Evolutionary conservation across 2,113 vertebrate genomes (phyloP).

Genomic region (Melanocharis versteri): DNA sequence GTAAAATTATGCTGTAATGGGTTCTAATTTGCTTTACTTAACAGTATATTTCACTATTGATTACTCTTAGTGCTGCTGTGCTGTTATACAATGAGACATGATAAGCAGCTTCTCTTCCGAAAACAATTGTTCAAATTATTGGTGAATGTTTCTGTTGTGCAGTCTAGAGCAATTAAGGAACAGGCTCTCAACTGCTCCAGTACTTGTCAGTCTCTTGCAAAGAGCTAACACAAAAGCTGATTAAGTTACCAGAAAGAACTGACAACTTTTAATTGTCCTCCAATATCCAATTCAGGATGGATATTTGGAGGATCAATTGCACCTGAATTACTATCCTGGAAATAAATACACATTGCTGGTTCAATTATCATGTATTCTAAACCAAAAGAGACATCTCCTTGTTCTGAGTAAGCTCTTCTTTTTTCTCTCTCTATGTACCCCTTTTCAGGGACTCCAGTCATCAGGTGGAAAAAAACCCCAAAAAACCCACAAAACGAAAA

Average conservation of each 20-base stretch:
- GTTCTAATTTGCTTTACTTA: slow-evolving; percentile 33
- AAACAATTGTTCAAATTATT: background rate
- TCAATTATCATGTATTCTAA: background rate
- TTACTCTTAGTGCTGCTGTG: background rate
- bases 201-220: background rate
- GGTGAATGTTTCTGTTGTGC: background rate
- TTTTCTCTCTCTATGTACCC: background rate
- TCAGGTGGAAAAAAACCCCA: background rate
- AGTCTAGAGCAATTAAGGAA: background rate
- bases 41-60: background rate
- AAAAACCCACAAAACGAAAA: too few species aligned
- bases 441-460: background rate
- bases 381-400: background rate
- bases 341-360: background rate
- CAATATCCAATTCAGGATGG: background rate
- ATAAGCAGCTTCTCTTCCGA: background rate
- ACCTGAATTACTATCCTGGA: background rate
- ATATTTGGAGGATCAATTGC: background rate
- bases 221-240: background rate
- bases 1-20: background rate
- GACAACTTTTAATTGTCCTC: background rate
- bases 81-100: background rate
- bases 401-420: background rate
- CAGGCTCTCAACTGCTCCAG: background rate
- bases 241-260: background rate